A percentile compares a stretch with the other conserved stretches of the same genome.
phyloP scores from a whole-genome alignment of 2,113 vertebrate species.

The Psittacula cyanocephala region DNA sequence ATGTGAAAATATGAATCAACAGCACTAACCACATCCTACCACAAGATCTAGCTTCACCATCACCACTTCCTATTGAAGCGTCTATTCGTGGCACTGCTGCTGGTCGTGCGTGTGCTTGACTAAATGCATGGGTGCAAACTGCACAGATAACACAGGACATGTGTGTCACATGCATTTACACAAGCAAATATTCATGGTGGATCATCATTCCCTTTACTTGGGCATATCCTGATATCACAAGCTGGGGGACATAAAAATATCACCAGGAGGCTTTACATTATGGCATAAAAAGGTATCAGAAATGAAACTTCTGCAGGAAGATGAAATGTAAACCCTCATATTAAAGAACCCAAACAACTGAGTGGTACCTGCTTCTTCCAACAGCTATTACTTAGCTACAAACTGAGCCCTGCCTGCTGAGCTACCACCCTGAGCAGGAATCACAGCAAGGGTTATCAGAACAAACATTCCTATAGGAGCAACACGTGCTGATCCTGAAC shows the following conservation, averaged over 20 bases:
- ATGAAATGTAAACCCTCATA: background rate
- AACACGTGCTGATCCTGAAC: background rate
- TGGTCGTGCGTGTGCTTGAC: background rate
- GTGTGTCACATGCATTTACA: background rate
- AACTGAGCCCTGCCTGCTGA: background rate
- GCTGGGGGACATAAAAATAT: background rate
- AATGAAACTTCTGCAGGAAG: background rate
- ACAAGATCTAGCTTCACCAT: background rate
- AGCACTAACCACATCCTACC: slow-evolving; percentile 61
- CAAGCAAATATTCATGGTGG: background rate
- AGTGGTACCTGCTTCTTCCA: background rate
- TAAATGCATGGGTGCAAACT: background rate
- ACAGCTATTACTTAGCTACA: background rate
- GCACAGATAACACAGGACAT: background rate
- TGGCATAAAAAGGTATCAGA: background rate
- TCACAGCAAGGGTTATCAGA: background rate
- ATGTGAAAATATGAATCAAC: background rate
- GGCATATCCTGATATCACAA: background rate
- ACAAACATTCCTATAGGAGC: background rate
- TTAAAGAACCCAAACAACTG: background rate
- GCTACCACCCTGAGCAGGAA: background rate
- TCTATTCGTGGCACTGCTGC: background rate
- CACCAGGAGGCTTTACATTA: background rate
- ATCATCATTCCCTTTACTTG: background rate
- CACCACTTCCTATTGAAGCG: slow-evolving; percentile 23